phyloP scores from a whole-genome alignment of 2,888 invertebrate species.

The Drosophila eohydei region DNA sequence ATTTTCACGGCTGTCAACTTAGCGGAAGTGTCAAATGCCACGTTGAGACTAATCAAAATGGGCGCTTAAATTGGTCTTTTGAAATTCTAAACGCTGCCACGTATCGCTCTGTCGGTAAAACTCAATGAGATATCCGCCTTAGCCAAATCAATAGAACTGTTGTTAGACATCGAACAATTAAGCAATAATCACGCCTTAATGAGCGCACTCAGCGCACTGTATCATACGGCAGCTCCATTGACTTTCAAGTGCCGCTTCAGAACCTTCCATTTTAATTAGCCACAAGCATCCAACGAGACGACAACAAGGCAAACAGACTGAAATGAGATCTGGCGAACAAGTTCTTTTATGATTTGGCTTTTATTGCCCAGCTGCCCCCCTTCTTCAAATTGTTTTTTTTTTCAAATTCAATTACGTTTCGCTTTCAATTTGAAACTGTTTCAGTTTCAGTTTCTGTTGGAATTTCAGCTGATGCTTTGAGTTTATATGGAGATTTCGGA shows the following conservation, averaged over 20 bases:
- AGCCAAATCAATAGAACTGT: constrained; percentile 57
- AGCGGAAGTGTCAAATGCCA: constrained; percentile 78
- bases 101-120: constrained; percentile 27
- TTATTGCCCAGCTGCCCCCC: constrained; percentile 17
- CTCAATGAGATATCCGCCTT: constrained; percentile 70
- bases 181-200: constrained; percentile 78
- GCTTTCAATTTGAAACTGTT: constrained; percentile 11
- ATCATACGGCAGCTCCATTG: constrained; percentile 34
- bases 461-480: constrained; percentile 27
- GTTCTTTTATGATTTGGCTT: constrained; percentile 39
- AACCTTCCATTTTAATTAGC: constrained; percentile 70
- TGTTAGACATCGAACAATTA: constrained; percentile 68
- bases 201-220: constrained; percentile 51
- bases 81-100: constrained; percentile 54
- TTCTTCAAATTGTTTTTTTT: constrained; percentile 15
- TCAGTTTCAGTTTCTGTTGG: constrained; percentile 5
- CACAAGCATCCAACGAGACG: constrained; percentile 46
- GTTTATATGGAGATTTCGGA: constrained; percentile 68
- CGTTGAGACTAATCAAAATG: constrained; percentile 36
- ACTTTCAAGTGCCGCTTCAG: constrained; percentile 74
- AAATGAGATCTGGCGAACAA: constrained; percentile 22
- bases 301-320: neutral
- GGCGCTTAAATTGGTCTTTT: constrained; percentile 42
- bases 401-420: constrained; percentile 39
- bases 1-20: constrained; percentile 80